Evolutionary conservation across 2,888 invertebrate genomes (phyloP).

Genomic region (Melinaea marsaeus): DNA sequence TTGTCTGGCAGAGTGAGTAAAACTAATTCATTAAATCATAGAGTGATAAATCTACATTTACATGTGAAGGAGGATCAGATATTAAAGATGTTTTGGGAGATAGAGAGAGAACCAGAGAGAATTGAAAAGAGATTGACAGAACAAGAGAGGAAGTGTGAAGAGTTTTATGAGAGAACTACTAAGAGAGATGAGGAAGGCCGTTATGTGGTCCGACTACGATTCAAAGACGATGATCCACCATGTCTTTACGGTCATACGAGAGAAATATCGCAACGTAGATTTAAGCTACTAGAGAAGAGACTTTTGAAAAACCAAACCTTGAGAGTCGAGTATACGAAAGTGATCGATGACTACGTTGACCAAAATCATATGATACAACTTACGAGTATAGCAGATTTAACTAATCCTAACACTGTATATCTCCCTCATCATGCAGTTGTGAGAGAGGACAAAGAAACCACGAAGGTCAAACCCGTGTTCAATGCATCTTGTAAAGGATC

Average conservation of each 20-base stretch:
- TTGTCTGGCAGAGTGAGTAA: no score
- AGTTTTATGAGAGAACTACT: slow-evolving; percentile 26
- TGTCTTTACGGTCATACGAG: slow-evolving; percentile 23
- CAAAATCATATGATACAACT: slow-evolving; percentile 29
- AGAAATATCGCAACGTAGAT: slow-evolving; percentile 26
- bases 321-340: slow-evolving; percentile 28
- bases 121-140: slow-evolving; percentile 6
- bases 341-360: slow-evolving; percentile 28
- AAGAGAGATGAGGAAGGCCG: slow-evolving; percentile 23
- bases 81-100: slow-evolving; percentile 22
- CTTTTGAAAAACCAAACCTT: slow-evolving; percentile 27
- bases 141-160: slow-evolving; percentile 30
- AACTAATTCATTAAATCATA: no score
- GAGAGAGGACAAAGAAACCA: slow-evolving; percentile 24
- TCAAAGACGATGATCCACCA: slow-evolving; percentile 22
- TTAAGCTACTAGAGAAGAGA: slow-evolving; percentile 29
- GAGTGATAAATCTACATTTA: no score
- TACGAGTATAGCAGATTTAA: slow-evolving; percentile 25
- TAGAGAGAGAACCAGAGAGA: slow-evolving; percentile 17
- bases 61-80: slow-evolving; percentile 10
- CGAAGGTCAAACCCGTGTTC: slow-evolving; percentile 32
- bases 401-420: slow-evolving; percentile 22
- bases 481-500: slow-evolving; percentile 17
- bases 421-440: slow-evolving; percentile 34
- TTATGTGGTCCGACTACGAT: slow-evolving; percentile 29